Percentiles rank a stretch among this genome's conserved stretches.
These are phyloP conservation scores for Heliconius ismenius DNA, from an alignment of 2,888 invertebrate genomes.

Conservation along the genomic window DNA sequence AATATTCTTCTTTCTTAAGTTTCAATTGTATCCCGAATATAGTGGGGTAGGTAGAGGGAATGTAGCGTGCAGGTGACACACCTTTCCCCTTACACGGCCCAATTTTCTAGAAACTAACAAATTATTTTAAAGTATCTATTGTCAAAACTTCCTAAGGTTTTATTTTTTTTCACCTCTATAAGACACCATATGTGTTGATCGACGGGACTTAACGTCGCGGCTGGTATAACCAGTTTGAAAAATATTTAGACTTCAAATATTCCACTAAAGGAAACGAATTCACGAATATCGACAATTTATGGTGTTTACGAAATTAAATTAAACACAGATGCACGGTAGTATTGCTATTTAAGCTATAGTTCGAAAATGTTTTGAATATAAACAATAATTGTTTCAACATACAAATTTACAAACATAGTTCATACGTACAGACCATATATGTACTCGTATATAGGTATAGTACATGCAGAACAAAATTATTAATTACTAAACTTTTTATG, in stretches of 20 bases:
- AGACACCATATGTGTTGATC: no score
- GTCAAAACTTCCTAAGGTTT: no score
- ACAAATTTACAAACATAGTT: background rate
- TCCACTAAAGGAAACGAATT: background rate
- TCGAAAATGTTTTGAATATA: background rate
- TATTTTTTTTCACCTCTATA: no score
- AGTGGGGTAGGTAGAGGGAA: no score
- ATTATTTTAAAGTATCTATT: no score
- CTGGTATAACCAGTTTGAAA: background rate
- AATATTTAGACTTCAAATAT: background rate
- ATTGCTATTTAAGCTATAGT: background rate
- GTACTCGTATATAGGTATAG: background rate
- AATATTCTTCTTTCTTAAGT: no score
- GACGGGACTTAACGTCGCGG: background rate
- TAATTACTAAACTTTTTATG: background rate
- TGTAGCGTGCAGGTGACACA: no score
- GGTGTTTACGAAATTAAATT: background rate
- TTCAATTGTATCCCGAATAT: no score
- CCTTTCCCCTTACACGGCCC: no score
- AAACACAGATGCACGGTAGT: background rate
- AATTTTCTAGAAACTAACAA: no score
- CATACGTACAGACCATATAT: background rate
- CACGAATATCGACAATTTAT: background rate
- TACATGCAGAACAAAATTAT: background rate
- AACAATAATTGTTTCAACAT: background rate